Conservation (phyloP, 2,888 invertebrate species). For the Teleiodes luculella region DNA sequence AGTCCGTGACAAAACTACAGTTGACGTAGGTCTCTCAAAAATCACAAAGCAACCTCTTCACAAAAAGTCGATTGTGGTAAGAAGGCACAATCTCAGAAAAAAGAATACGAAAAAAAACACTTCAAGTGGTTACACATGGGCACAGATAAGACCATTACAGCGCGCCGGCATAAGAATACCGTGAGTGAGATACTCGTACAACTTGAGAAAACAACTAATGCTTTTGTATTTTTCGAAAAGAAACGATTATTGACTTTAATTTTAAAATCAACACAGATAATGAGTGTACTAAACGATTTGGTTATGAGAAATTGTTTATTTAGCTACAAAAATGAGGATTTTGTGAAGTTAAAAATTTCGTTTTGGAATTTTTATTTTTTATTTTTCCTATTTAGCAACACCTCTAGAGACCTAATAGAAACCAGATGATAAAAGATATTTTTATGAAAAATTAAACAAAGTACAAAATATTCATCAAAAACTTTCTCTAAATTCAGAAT, state of each 20-base stretch:
- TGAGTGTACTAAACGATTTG: neutral
- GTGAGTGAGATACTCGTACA: too few relatives aligned
- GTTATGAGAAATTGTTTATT: neutral
- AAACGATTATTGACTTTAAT: neutral
- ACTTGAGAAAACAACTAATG: neutral
- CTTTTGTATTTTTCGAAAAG: neutral
- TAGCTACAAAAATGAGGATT: too few relatives aligned
- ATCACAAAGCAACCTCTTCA: neutral
- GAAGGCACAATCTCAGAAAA: constrained; percentile 4
- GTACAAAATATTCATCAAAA: constrained; percentile 4
- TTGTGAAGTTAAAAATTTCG: neutral
- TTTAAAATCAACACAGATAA: neutral
- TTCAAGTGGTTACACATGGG: constrained; percentile 25
- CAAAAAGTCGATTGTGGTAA: constrained; percentile 4
- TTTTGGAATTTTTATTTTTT: too few relatives aligned
- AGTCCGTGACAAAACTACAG: neutral
- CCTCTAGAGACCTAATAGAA: too few relatives aligned
- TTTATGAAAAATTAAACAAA: neutral
- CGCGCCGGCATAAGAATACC: neutral
- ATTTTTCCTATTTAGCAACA: too few relatives aligned
- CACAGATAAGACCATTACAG: constrained; percentile 7
- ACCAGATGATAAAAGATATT: too few relatives aligned
- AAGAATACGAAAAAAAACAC: constrained; percentile 15
- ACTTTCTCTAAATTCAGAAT: neutral
- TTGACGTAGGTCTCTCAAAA: neutral